Evolutionary conservation across 2,888 invertebrate genomes (phyloP), one percentile per base, ranked within the genome.

Genomic region (Lasioglossum zephyrum): DNA sequence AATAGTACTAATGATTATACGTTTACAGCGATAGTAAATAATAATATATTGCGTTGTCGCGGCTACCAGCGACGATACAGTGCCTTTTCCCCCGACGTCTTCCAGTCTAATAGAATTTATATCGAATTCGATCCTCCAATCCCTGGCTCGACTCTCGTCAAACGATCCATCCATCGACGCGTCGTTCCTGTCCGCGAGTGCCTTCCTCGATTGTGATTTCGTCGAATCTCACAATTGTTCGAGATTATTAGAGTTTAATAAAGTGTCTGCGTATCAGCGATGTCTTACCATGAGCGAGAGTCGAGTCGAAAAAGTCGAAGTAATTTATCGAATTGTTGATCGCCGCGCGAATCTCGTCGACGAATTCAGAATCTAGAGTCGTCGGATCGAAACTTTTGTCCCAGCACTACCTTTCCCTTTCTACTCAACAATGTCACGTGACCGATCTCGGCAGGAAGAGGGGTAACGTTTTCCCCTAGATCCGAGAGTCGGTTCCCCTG

Each of bases 21-120:
- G 69, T 60, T 72, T 74, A 26, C 22, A 26, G 8, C 66, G 66
- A 63, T 73, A 76, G 73, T 36, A 63, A 76, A 69, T 53, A 31
- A 80, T 80, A 81, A 85, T 77, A 79, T 80, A 77, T 84, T 18
- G 22, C 76, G 69, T 78, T 69, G 70, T 70, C 85, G 80, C 84
- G 79, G 70, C 22, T 39, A 47, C 78, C 73, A 47, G 76, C 83
- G 83, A 79, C 73, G 76, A 77, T 57, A 63, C 31, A 86, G 87
- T 87, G 87, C 86, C 87, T 87, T 87, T 41, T 36, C 36, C 63
- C 79, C 47, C 87, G 72, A 75, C 66, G 86, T 87, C 87, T 87
- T 87, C 87, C 87, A 86, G 6, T 76, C 70, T 31, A 80, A n/a
- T 39, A 26, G 69, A 77, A 60, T 80, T 86, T 82, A 77, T 16